phyloP scores from a whole-genome alignment of 2,888 invertebrate genomes.

The Cosmorhoe ocellata region DNA sequence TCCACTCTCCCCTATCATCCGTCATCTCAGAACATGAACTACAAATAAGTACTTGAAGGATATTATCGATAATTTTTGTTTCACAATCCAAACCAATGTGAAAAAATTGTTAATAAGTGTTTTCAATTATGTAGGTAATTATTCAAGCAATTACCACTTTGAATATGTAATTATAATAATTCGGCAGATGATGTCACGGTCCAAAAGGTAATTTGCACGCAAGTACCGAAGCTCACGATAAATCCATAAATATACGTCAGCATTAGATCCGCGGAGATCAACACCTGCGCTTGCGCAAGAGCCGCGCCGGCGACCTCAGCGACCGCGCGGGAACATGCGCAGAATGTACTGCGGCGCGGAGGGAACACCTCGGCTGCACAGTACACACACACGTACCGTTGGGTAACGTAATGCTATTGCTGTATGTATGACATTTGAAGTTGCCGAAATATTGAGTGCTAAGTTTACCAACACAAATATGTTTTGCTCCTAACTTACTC shows the following conservation, averaged over 20 bases:
- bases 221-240: neutral
- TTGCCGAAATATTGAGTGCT: neutral
- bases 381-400: neutral
- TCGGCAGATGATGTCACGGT: too few relatives aligned
- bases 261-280: conserved; percentile 6
- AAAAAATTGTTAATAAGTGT: too few relatives aligned
- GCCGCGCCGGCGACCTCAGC: conserved; percentile 15
- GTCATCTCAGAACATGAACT: too few relatives aligned
- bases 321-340: conserved; percentile 1
- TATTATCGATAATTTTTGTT: neutral
- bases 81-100: too few relatives aligned
- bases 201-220: too few relatives aligned
- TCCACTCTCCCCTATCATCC: too few relatives aligned
- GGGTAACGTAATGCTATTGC: neutral
- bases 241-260: conserved; percentile 12
- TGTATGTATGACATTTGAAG: conserved; percentile 3
- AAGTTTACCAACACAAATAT: too few relatives aligned
- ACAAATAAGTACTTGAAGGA: too few relatives aligned
- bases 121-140: too few relatives aligned
- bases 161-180: too few relatives aligned
- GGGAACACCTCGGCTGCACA: conserved; percentile 6
- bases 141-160: too few relatives aligned
- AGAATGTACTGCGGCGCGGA: conserved; percentile 1
- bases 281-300: conserved; percentile 15
- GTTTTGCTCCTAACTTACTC: too few relatives aligned